These are phyloP conservation scores for Drosophila auraria DNA, from an alignment of 1,140 invertebrate species.

Conservation along the genomic window DNA sequence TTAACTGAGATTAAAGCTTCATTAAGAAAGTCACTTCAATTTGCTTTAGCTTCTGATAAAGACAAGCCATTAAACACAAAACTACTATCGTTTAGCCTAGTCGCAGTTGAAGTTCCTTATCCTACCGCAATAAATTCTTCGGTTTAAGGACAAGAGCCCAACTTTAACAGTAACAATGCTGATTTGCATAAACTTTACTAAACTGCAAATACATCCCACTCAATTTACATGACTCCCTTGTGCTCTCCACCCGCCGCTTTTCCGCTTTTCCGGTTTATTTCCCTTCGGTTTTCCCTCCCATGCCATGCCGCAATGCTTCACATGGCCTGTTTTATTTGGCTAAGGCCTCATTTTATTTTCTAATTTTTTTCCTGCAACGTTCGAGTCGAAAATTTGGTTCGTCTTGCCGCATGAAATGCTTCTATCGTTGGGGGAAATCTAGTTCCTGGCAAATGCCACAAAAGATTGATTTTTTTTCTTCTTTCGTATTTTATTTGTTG, in stretches of 20 bases:
- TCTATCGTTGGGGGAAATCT: constrained; percentile 58
- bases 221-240: constrained; percentile 32
- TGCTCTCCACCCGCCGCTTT: background rate
- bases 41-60: background rate
- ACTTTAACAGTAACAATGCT: constrained; percentile 22
- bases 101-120: constrained; percentile 1
- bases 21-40: background rate
- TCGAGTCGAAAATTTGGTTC: constrained; percentile 39
- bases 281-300: background rate
- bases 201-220: constrained; percentile 58
- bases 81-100: background rate
- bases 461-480: constrained; percentile 76
- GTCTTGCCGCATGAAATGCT: constrained; percentile 67
- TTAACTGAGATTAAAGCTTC: background rate
- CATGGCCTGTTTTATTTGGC: constrained; percentile 69
- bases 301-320: constrained; percentile 58
- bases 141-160: constrained; percentile 8
- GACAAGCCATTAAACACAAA: background rate
- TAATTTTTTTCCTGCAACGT: constrained; percentile 43
- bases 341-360: constrained; percentile 70
- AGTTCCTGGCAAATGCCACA: constrained; percentile 75
- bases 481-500: constrained; percentile 50
- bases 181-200: constrained; percentile 63
- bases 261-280: background rate
- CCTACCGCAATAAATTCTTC: constrained; percentile 13